phyloP scores from a whole-genome alignment of 2,797 vertebrate species.

The Clarias laeviceps region DNA sequence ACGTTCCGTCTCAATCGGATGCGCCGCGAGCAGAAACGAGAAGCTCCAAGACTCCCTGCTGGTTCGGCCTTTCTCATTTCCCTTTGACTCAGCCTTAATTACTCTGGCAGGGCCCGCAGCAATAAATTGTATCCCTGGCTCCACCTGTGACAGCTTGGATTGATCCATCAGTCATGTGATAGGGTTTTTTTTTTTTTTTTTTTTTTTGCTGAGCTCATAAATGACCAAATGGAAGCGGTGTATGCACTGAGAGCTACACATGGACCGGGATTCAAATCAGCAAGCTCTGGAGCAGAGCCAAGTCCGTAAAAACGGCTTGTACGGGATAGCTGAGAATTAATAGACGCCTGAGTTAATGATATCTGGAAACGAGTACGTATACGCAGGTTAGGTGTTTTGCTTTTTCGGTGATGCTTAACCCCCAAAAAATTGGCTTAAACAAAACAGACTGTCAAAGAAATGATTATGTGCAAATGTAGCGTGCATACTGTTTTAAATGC shows the following conservation, averaged over 20 bases:
- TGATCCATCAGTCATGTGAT: conserved; percentile 57
- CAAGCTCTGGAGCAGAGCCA: conserved; percentile 8
- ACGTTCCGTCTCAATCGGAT: conserved; percentile 40
- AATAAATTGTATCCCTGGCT: conserved; percentile 54
- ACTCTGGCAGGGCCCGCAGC: conserved; percentile 47
- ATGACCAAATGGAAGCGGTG: conserved; percentile 41
- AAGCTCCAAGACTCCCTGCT: conserved; percentile 46
- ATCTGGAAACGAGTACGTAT: neutral
- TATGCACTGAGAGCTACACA: conserved; percentile 14
- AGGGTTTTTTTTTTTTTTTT: conserved; percentile 31
- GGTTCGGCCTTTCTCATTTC: conserved; percentile 47
- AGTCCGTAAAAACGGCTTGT: neutral
- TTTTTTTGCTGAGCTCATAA: conserved; percentile 52
- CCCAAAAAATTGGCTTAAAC: neutral
- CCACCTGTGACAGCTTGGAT: conserved; percentile 57
- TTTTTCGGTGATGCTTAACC: neutral
- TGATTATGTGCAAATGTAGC: conserved; percentile 9
- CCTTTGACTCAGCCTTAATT: conserved; percentile 56
- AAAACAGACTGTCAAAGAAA: neutral
- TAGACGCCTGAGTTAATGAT: neutral
- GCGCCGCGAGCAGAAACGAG: conserved; percentile 29
- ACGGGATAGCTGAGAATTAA: neutral
- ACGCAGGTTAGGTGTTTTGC: neutral
- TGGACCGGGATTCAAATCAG: conserved; percentile 21
- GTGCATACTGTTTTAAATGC: conserved; percentile 5